Evolutionary conservation across 1,140 invertebrate species (phyloP).

Genomic region (Ips typographus): DNA sequence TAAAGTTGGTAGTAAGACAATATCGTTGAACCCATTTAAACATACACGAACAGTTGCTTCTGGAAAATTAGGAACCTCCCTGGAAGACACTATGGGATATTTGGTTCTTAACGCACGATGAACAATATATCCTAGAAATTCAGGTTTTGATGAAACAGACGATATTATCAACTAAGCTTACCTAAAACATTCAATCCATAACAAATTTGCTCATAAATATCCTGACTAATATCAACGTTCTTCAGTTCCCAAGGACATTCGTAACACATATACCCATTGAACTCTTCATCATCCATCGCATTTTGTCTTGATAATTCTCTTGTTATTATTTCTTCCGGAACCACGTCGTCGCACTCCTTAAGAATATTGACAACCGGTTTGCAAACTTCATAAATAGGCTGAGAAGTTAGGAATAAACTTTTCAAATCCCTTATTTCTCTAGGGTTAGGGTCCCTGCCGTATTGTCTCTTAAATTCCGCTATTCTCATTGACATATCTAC

Average conservation of each 20-base stretch:
- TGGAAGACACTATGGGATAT: constrained; percentile 54
- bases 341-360: background rate
- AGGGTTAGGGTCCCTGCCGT: constrained; percentile 45
- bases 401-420: constrained; percentile 55
- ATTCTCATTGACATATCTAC: constrained; percentile 56
- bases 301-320: constrained; percentile 35
- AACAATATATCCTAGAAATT: constrained; percentile 55
- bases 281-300: constrained; percentile 46
- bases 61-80: constrained; percentile 50
- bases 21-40: constrained; percentile 55
- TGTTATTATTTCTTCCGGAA: constrained; percentile 26
- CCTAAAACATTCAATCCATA: constrained; percentile 54
- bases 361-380: constrained; percentile 33
- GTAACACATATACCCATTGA: constrained; percentile 49
- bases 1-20: constrained; percentile 50
- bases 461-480: constrained; percentile 54
- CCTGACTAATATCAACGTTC: constrained; percentile 16
- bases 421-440: constrained; percentile 58
- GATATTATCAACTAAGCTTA: background rate
- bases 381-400: constrained; percentile 56
- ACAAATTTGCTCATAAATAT: constrained; percentile 29
- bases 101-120: constrained; percentile 59
- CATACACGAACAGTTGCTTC: constrained; percentile 53
- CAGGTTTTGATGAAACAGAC: background rate
- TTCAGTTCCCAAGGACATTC: constrained; percentile 48